phyloP scores from a whole-genome alignment of 2,797 vertebrate species.

The Falco columbarius region DNA sequence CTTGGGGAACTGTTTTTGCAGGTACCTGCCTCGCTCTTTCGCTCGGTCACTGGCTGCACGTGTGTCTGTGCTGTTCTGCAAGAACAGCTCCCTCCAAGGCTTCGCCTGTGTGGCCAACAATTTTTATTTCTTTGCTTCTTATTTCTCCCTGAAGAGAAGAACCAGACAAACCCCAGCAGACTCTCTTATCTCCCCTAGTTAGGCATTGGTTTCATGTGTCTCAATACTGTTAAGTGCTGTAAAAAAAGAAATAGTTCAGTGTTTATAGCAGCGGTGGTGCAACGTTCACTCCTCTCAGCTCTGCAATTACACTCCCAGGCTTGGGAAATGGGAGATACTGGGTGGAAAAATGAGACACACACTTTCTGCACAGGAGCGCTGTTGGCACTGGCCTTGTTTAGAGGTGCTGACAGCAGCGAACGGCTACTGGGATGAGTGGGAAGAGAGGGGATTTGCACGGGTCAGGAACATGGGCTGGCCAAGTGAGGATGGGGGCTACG shows the following conservation, averaged over 20 bases:
- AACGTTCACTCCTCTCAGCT: constrained; percentile 33
- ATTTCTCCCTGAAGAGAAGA: not conserved
- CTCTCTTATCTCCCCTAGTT: not conserved
- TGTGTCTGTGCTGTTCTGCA: not conserved
- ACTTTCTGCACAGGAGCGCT: not conserved
- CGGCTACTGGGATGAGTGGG: not conserved
- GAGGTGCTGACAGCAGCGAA: not conserved
- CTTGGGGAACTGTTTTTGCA: not conserved
- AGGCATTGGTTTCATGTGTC: not conserved
- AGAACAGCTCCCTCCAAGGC: not conserved
- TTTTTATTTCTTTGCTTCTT: not conserved
- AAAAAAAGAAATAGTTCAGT: not conserved
- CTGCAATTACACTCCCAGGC: constrained; percentile 19
- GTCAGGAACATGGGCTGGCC: not conserved
- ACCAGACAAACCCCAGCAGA: not conserved
- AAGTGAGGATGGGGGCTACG: not conserved
- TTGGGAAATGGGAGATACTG: constrained; percentile 19
- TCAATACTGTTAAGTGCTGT: not conserved
- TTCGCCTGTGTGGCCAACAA: not conserved
- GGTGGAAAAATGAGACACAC: not conserved
- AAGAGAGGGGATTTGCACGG: not conserved
- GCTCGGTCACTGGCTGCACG: not conserved
- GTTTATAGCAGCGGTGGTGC: constrained; percentile 45
- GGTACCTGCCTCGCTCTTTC: not conserved
- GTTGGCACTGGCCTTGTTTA: not conserved